phyloP scores from a whole-genome alignment of 35 echinoderm and acorn worm genomes.

The Apostichopus californicus region DNA sequence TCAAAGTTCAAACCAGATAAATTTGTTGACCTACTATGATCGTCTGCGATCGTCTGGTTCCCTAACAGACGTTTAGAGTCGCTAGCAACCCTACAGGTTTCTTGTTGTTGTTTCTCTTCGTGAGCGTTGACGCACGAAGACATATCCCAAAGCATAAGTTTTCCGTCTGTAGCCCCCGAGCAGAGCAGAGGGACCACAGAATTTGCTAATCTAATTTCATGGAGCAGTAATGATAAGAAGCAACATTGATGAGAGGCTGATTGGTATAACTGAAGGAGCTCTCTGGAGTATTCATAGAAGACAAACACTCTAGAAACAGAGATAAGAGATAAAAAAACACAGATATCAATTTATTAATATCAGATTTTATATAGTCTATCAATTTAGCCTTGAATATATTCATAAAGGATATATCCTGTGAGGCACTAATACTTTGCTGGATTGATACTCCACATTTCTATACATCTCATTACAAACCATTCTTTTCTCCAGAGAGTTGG shows the following conservation, averaged over 20 bases:
- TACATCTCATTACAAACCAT: no score
- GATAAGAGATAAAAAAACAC: background rate
- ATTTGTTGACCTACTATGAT: no score
- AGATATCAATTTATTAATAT: background rate
- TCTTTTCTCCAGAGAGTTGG: no score
- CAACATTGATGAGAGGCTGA: slow-evolving; percentile 4
- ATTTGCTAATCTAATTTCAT: background rate
- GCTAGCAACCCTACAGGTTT: background rate
- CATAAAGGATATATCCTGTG: background rate
- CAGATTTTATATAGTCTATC: background rate
- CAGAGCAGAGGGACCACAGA: slow-evolving; percentile 18
- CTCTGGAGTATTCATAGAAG: slow-evolving; percentile 20
- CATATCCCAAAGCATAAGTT: slow-evolving; percentile 56
- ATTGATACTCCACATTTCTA: no score
- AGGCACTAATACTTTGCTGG: background rate
- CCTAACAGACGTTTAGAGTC: no score
- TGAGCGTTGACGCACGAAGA: background rate
- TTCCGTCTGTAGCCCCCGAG: slow-evolving; percentile 54
- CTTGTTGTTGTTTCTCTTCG: background rate
- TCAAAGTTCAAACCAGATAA: background rate
- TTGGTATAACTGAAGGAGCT: background rate
- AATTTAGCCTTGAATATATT: background rate
- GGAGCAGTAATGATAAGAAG: background rate
- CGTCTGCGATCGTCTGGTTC: no score
- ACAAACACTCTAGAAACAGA: slow-evolving; percentile 29